Base-by-base conservation (phyloP, 1,140 invertebrate species). In the Hestina assimilis region DNA sequence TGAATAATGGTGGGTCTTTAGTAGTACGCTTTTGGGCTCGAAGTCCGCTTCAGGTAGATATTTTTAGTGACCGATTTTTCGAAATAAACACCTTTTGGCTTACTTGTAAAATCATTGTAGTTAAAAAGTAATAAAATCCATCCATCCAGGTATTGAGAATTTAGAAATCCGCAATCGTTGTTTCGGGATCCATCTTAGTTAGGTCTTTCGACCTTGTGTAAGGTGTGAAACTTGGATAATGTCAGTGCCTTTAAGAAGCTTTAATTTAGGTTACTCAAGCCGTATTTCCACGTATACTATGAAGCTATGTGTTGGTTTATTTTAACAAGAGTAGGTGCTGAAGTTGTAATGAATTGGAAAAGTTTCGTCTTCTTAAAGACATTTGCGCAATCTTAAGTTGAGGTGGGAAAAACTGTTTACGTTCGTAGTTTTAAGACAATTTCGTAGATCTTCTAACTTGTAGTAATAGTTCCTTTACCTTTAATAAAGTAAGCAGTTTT, bases 291-390 rank as follows among this genome's bases (percentile, higher is more conserved):
- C 15, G n/a, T 48, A 20, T 48, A 26, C 3, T 17, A 40, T 59
- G 53, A 29, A 59, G 52, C 58, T 48, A 52, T 48, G 31, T 38
- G 62, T 53, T 64, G 46, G 46, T 56, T 47, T 45, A 48, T 46
- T 40, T 48, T 59, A 58, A 62, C 45, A 60, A 45, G 61, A 63
- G 59, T 47, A 69, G 62, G 59, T 59, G 55, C 59, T 60, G 54
- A 68, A 74, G 53, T 68, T 66, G 59, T 74, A 74, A 74, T 74
- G 65, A 74, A 74, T 69, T 62, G 62, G 55, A 62, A 66, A 74
- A 74, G 24, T 69, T 69, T 58, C 59, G 59, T 63, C 62, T 47
- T 63, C 59, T 52, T 57, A 67, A 67, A 70, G 58, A 66, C 71
- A 66, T 69, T 66, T 68, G 63, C 59, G 56, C 63, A 68, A 66